These are phyloP conservation scores for Dasysyrphus albostriatus DNA, from an alignment of 2,888 invertebrate genomes.

Conservation along the genomic window DNA sequence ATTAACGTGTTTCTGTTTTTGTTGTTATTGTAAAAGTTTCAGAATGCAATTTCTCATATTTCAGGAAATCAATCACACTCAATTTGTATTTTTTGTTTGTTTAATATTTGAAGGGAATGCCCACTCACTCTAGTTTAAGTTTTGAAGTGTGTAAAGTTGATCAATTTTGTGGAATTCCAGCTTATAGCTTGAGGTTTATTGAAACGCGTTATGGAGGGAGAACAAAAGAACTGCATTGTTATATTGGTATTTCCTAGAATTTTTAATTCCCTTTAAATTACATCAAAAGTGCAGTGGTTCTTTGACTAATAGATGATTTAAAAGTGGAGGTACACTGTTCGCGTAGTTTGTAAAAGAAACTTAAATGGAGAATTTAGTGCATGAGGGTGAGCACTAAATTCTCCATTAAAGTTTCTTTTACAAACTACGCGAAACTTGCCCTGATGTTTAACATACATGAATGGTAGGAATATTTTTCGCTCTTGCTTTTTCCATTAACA, in stretches of 20 bases:
- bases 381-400: too few relatives aligned
- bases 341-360: too few relatives aligned
- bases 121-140: neutral
- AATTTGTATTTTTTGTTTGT: neutral
- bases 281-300: too few relatives aligned
- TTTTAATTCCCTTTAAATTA: too few relatives aligned
- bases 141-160: slow-evolving; percentile 6
- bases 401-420: too few relatives aligned
- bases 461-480: too few relatives aligned
- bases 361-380: too few relatives aligned
- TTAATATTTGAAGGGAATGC: neutral
- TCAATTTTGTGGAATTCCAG: slow-evolving; percentile 11
- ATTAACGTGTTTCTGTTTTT: neutral
- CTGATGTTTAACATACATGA: too few relatives aligned
- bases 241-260: slow-evolving; percentile 7
- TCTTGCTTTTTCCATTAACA: too few relatives aligned
- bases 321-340: too few relatives aligned
- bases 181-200: neutral
- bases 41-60: slow-evolving; percentile 7
- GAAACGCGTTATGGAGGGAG: neutral
- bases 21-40: slow-evolving; percentile 16
- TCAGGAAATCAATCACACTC: neutral
- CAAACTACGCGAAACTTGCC: too few relatives aligned
- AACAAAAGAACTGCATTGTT: slow-evolving; percentile 32
- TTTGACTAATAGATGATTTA: too few relatives aligned